phyloP scores from a whole-genome alignment of 2,888 invertebrate genomes.

The Eupithecia exiguata region DNA sequence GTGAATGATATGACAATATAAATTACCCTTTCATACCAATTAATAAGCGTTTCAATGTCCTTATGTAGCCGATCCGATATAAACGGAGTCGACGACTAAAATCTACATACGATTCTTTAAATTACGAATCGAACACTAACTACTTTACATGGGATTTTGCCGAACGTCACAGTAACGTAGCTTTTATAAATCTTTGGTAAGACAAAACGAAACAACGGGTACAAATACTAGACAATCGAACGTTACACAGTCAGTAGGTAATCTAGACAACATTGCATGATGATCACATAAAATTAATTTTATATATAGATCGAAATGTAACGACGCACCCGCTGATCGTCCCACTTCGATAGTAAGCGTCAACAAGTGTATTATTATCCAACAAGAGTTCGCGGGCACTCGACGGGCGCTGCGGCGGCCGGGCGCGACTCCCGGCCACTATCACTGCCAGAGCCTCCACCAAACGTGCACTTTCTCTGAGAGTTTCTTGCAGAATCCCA shows the following conservation, averaged over 20 bases:
- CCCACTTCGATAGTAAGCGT: constrained; percentile 80
- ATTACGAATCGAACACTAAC: constrained; percentile 79
- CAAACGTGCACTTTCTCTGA: constrained; percentile 94
- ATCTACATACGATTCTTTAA: constrained; percentile 78
- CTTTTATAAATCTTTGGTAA: constrained; percentile 80
- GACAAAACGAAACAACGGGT: constrained; percentile 77
- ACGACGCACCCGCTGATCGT: constrained; percentile 71
- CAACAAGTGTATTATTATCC: constrained; percentile 78
- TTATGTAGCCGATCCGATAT: constrained; percentile 78
- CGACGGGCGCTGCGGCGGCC: constrained; percentile 31
- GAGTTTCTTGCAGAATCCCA: constrained; percentile 95
- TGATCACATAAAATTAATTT: constrained; percentile 79
- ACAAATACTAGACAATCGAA: constrained; percentile 79
- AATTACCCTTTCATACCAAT: constrained; percentile 85
- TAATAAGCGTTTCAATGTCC: constrained; percentile 85
- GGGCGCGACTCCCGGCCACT: constrained; percentile 50
- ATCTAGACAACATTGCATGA: constrained; percentile 81
- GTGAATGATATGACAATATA: constrained; percentile 85
- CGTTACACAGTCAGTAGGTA: constrained; percentile 80
- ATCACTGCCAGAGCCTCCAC: constrained; percentile 91
- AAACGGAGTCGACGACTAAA: constrained; percentile 74
- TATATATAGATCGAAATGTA: constrained; percentile 71
- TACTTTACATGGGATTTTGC: constrained; percentile 76
- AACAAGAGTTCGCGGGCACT: constrained; percentile 53
- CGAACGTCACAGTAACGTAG: constrained; percentile 71